These are phyloP conservation scores for Enteromius fasciolatus DNA, from an alignment of 2,797 vertebrate species.

Conservation along the genomic window DNA sequence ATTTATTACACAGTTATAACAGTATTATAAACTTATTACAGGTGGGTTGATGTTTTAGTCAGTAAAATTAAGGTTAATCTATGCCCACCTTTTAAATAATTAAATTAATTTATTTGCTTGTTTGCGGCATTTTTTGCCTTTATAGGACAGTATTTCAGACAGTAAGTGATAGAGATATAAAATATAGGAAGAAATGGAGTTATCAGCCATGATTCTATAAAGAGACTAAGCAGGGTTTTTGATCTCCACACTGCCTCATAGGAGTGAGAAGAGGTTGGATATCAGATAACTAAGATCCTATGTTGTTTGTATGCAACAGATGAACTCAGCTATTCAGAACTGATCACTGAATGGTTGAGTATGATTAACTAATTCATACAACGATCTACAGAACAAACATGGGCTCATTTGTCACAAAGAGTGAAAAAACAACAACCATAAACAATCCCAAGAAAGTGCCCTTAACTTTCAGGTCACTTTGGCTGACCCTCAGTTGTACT, in stretches of 20 bases:
- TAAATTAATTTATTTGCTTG: too few species aligned
- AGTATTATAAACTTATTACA: neutral
- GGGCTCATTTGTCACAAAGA: neutral
- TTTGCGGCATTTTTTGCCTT: too few species aligned
- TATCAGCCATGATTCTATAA: neutral
- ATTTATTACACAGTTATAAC: neutral
- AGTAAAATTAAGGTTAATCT: neutral
- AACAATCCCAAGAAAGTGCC: constrained; percentile 48
- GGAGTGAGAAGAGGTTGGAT: neutral
- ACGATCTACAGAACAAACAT: constrained; percentile 1
- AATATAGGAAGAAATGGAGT: neutral
- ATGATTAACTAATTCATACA: neutral
- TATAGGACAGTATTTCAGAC: neutral
- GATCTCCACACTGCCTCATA: neutral
- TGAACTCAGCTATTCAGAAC: constrained; percentile 35
- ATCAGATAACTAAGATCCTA: neutral
- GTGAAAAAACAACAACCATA: constrained; percentile 29
- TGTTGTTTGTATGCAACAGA: neutral
- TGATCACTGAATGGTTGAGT: neutral
- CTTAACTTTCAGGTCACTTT: constrained; percentile 55
- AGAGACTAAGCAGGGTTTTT: neutral
- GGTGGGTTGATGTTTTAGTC: too few species aligned
- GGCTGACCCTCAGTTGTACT: constrained; percentile 64
- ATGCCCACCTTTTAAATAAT: neutral
- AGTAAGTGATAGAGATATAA: neutral